Conservation (phyloP, 2,888 invertebrate species). For the Spialia ferax region DNA sequence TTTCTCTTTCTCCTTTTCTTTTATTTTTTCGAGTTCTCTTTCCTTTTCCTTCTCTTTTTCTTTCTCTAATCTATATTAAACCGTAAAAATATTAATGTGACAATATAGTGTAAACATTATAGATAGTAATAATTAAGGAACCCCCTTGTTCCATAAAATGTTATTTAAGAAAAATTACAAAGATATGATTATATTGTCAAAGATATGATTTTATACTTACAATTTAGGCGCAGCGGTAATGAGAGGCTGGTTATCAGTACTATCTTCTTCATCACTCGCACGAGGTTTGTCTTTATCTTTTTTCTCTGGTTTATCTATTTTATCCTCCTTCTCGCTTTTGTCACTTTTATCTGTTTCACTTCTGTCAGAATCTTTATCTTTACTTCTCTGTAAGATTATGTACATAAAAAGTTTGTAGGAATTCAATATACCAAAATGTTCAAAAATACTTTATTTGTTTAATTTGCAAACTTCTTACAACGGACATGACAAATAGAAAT, state of each 20-base stretch:
- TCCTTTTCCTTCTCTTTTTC: slow-evolving; percentile 59
- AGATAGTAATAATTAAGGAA: too few species aligned
- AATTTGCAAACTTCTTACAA: too few species aligned
- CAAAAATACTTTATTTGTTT: too few species aligned
- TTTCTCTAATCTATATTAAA: slow-evolving; percentile 58
- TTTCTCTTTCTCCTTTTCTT: slow-evolving; percentile 54
- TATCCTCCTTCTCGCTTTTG: slow-evolving; percentile 74
- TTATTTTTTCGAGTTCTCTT: slow-evolving; percentile 59
- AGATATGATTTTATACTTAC: slow-evolving; percentile 61
- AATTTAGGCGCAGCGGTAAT: slow-evolving; percentile 68
- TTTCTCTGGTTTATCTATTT: slow-evolving; percentile 67
- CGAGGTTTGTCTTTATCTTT: slow-evolving; percentile 75
- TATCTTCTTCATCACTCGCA: slow-evolving; percentile 79
- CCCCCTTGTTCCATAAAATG: too few species aligned
- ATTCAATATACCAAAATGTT: too few species aligned
- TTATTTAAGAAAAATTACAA: too few species aligned
- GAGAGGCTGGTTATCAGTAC: slow-evolving; percentile 81
- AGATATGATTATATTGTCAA: too few species aligned
- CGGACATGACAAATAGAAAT: too few species aligned
- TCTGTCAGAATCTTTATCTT: slow-evolving; percentile 80
- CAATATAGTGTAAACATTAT: too few species aligned
- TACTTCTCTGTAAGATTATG: slow-evolving; percentile 59
- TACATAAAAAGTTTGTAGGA: background rate
- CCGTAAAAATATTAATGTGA: background rate
- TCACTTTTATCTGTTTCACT: slow-evolving; percentile 80